Base-by-base conservation (phyloP, 2,113 vertebrate genomes). In the Chionis minor region DNA sequence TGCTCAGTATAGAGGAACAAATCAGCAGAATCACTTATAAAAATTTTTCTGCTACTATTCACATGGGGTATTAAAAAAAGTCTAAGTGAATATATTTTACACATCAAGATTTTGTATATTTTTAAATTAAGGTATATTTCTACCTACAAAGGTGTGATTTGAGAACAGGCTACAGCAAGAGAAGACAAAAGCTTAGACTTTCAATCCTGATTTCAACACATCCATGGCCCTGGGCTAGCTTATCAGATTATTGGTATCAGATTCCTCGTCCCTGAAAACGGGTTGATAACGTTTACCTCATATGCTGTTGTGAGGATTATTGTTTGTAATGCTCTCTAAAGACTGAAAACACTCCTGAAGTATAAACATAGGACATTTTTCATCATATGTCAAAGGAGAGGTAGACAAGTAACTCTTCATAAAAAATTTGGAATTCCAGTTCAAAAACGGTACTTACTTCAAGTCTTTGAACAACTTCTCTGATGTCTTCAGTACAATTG, bases 381-480 rank as follows among this genome's bases (percentile, higher is more conserved):
- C 87, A 63, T 79, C 75, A 7, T 8, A 49, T 45, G 19, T 78
- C 28, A 38, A n/a, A 85, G 40, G 14, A 86, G 20, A 52, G 6
- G 14, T 5, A 79, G 19, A 69, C 13, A 71, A 81, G 38, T 28
- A 88, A 78, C 17, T 58, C 12, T 61, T 71, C 8, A 79, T 16
- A 5, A 61, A 90, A 62, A 56, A 30, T 16, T 1, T 15, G 14
- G 23, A 51, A 65, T 63, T 85, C 35, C 38, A 72, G 8, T 61
- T 91, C 62, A 65, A 24, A 77, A 97, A 61, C 14, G 20, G 23
- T 78, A 97, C 97, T 98, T 98, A 99, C 99, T 98, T 99, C 99
- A n/a, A 99, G 96, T 71, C 99, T 98, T 88, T 99, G 99, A 94
- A 99, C 99, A 89, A 99, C 98, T 97, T 99, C 99, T 96, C 98